phyloP scores from a whole-genome alignment of 2,797 vertebrate genomes.

The Neosilurus hyrtlii region DNA sequence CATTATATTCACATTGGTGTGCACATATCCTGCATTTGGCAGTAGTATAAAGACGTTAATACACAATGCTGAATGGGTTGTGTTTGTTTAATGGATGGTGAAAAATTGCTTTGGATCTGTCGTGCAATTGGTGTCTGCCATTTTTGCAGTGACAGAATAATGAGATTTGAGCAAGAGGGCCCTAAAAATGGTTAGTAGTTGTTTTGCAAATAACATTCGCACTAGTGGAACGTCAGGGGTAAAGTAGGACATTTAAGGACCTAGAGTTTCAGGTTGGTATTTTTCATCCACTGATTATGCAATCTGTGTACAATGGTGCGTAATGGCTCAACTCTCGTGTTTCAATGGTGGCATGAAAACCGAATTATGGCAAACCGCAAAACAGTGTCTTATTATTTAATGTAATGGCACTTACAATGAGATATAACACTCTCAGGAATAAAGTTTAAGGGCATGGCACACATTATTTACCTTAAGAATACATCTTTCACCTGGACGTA shows the following conservation, averaged over 20 bases:
- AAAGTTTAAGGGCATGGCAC: background rate
- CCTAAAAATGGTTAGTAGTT: background rate
- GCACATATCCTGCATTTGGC: background rate
- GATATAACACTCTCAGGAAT: background rate
- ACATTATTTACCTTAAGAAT: background rate
- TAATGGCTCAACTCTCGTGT: background rate
- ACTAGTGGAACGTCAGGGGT: background rate
- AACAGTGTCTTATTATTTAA: background rate
- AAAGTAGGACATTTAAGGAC: background rate
- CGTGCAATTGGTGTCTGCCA: background rate
- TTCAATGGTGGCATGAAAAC: background rate
- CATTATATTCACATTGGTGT: background rate
- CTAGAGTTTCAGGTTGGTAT: background rate
- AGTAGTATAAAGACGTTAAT: background rate
- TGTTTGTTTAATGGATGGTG: background rate
- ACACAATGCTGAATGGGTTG: background rate
- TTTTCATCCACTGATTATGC: background rate
- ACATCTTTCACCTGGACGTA: background rate
- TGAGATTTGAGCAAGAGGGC: background rate
- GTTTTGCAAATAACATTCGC: background rate
- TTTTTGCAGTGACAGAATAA: background rate
- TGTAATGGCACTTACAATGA: background rate
- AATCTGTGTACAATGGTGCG: background rate
- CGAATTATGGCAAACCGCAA: background rate
- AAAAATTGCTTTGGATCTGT: background rate